Evolutionary conservation across 2,113 vertebrate genomes (phyloP).

Genomic region (Glareola pratincola): DNA sequence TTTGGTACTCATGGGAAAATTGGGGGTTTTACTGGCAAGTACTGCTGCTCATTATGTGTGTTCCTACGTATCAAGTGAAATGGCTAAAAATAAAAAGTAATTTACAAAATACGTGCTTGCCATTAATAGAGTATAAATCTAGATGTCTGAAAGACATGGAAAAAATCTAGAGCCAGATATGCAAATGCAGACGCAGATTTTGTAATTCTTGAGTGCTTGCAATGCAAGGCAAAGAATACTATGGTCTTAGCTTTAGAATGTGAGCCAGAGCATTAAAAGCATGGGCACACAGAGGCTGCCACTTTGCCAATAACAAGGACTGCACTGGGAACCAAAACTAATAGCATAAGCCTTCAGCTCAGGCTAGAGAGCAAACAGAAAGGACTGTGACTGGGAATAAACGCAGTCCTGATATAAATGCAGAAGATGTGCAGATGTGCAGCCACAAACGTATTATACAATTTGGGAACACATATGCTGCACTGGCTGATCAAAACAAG

Average conservation of each 20-base stretch:
- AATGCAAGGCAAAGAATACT: background rate
- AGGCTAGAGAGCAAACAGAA: background rate
- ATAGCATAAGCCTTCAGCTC: background rate
- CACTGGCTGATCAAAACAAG: background rate
- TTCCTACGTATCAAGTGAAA: background rate
- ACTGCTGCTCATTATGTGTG: background rate
- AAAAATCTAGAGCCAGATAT: slow-evolving; percentile 12
- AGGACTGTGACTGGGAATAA: background rate
- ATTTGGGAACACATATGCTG: background rate
- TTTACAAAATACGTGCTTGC: background rate
- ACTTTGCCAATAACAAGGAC: background rate
- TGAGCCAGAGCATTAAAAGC: background rate
- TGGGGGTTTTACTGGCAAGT: background rate
- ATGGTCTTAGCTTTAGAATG: background rate
- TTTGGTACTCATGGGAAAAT: background rate
- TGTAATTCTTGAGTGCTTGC: background rate
- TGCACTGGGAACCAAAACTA: background rate
- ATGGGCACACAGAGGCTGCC: background rate
- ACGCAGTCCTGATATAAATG: background rate
- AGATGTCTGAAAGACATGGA: background rate
- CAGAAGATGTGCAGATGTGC: background rate
- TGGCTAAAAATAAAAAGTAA: slow-evolving; percentile 16
- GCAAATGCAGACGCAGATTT: background rate
- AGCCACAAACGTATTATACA: background rate
- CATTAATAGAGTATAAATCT: background rate